Evolutionary conservation across 92 coral and sea anemone genomes (phyloP), one percentile per base, ranked within the genome.

Genomic region (Epizoanthus illoricatus): DNA sequence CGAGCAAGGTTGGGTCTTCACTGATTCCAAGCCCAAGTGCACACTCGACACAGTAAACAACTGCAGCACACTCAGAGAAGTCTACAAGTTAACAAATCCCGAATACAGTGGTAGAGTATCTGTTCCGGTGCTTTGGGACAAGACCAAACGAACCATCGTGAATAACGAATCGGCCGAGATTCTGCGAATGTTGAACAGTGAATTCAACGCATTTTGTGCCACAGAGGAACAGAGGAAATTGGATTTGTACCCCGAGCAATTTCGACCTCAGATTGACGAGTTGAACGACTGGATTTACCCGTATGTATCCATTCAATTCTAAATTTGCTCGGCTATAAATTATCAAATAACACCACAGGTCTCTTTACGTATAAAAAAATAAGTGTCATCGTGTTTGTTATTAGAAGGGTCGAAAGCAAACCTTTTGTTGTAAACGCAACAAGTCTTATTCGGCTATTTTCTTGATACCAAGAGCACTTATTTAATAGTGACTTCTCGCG

Each of bases 151-250:
- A 47, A 90, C 86, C 23, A 90, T 94, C 66, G 98, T 95, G 4
- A 92, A 84, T 79, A 95, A 92, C 80, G 98, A 95, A 67, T 95
- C 98, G 10, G 89, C 92, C 40, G 98, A 95, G 80, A 95, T 95
- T 54, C 84, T 95, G 58, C 94, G 98, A 39, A 95, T 95, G 94
- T 63, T 95, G 10, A 90, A 87, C 81, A 90, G 87, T 65, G 98
- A 95, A 39, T 90, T 95, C 45, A 92, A 95, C 78, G 97, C 88
- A 7, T 90, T 95, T 58, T 92, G 98, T 55, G 90, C 89, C 42
- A 92, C 92, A 0, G 90, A 88, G 60, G 98, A 92, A 83, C 97
- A 92, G 81, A 92, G 45, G 72, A 86, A 92, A 41, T 73, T 95
- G 23, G 94, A 95, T 81, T 79, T 95, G 66, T 89, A 93, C 39